These are phyloP conservation scores for Tapirus indicus DNA, from an alignment of 2,797 vertebrate species.

Conservation along the genomic window DNA sequence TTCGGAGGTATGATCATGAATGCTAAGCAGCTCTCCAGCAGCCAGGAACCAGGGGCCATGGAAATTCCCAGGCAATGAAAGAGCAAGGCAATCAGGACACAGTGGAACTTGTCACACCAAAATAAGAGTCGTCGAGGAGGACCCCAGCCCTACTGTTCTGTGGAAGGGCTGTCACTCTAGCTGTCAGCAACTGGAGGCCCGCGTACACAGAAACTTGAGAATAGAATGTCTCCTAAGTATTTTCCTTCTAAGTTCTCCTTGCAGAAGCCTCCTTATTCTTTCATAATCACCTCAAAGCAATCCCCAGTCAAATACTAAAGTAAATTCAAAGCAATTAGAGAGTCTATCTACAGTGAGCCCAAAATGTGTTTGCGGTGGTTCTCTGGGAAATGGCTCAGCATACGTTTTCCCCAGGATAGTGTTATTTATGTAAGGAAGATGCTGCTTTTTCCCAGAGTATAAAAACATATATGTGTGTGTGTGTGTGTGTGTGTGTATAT, in stretches of 20 bases:
- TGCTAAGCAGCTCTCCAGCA: constrained; percentile 61
- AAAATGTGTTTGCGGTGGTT: constrained; percentile 80
- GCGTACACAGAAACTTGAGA: constrained; percentile 82
- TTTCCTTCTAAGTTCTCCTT: constrained; percentile 83
- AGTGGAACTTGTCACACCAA: constrained; percentile 74
- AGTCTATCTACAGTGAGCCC: constrained; percentile 81
- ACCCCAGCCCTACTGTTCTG: background rate
- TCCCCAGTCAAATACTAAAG: constrained; percentile 86
- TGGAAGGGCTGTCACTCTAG: background rate
- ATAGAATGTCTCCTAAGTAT: constrained; percentile 82
- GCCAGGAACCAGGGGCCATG: constrained; percentile 73
- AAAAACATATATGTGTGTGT: background rate
- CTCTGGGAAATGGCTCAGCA: constrained; percentile 80
- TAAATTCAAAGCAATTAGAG: constrained; percentile 89
- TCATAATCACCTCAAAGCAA: constrained; percentile 88
- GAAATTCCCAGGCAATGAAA: constrained; percentile 65
- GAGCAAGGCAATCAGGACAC: background rate
- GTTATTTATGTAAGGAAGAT: constrained; percentile 54
- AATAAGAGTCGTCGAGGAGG: constrained; percentile 69
- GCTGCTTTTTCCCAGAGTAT: background rate
- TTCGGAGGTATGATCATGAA: constrained; percentile 61
- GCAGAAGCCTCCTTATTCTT: constrained; percentile 84
- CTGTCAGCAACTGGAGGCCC: constrained; percentile 63
- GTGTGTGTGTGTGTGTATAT: no score
- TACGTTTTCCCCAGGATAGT: background rate